Conservation (phyloP, 2,113 vertebrate species). For the Saguinus imperator region DNA sequence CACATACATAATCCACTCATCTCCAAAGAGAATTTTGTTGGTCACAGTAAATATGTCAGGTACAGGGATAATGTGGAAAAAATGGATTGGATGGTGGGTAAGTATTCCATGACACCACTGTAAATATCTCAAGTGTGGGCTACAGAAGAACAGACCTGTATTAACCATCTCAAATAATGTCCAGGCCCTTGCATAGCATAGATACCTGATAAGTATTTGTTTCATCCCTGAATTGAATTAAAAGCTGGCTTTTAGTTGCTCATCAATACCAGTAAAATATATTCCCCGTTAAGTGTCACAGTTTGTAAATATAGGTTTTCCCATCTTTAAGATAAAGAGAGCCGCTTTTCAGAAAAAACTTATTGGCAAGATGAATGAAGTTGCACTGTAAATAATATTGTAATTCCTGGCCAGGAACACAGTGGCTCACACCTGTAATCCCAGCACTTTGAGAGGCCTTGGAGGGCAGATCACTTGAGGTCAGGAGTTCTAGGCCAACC, state of each 20-base stretch:
- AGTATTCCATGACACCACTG: background rate
- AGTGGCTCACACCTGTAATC: too few species aligned
- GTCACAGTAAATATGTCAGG: constrained; percentile 85
- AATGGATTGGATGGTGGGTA: constrained; percentile 89
- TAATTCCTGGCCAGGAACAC: too few species aligned
- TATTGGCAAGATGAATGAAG: too few species aligned
- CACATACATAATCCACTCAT: constrained; percentile 86
- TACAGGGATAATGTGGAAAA: constrained; percentile 91
- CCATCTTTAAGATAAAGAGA: background rate
- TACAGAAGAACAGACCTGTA: accelerated
- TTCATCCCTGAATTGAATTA: background rate
- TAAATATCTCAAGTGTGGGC: accelerated
- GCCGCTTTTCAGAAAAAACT: background rate
- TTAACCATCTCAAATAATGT: accelerated
- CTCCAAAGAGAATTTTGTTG: constrained; percentile 81
- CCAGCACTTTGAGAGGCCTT: too few species aligned
- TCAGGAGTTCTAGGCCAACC: too few species aligned
- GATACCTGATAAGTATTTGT: accelerated
- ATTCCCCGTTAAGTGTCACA: background rate
- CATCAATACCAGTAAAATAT: background rate
- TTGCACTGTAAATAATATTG: background rate
- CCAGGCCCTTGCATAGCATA: accelerated
- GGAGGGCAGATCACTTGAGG: too few species aligned
- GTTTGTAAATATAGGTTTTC: background rate
- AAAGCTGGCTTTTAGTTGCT: background rate